phyloP scores from a whole-genome alignment of 1,140 invertebrate species.

The Nebria ingens region DNA sequence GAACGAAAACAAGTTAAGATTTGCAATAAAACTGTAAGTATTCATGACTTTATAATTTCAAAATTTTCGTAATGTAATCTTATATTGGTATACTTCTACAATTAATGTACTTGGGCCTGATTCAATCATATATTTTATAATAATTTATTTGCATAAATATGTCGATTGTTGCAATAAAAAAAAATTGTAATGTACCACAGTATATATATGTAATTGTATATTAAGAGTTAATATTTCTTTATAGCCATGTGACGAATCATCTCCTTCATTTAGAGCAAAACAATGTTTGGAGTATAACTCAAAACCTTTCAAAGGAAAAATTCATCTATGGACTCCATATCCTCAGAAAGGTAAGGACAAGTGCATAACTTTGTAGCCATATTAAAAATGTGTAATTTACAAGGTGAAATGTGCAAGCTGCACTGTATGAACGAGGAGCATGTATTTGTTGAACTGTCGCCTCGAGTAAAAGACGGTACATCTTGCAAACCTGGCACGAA shows the following conservation, averaged over 20 bases:
- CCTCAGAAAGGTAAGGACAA: constrained; percentile 29
- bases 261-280: constrained; percentile 40
- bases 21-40: constrained; percentile 47
- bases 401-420: constrained; percentile 36
- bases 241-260: constrained; percentile 43
- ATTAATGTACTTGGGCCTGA: too few species aligned
- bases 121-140: too few species aligned
- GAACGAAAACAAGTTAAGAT: constrained; percentile 39
- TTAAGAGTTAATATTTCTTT: too few species aligned
- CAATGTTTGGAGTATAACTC: constrained; percentile 50
- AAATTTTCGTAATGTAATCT: too few species aligned
- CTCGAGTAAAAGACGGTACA: constrained; percentile 42
- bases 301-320: constrained; percentile 29
- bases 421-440: constrained; percentile 42
- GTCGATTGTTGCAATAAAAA: too few species aligned
- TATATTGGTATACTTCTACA: too few species aligned
- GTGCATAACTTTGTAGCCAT: too few species aligned
- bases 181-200: too few species aligned
- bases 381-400: neutral
- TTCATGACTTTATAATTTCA: constrained; percentile 7
- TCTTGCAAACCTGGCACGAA: constrained; percentile 46
- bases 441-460: constrained; percentile 33
- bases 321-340: constrained; percentile 43
- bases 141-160: too few species aligned
- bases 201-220: too few species aligned